Base-by-base conservation (phyloP, 1,140 invertebrate species). In the Holcopasites calliopsidis region DNA sequence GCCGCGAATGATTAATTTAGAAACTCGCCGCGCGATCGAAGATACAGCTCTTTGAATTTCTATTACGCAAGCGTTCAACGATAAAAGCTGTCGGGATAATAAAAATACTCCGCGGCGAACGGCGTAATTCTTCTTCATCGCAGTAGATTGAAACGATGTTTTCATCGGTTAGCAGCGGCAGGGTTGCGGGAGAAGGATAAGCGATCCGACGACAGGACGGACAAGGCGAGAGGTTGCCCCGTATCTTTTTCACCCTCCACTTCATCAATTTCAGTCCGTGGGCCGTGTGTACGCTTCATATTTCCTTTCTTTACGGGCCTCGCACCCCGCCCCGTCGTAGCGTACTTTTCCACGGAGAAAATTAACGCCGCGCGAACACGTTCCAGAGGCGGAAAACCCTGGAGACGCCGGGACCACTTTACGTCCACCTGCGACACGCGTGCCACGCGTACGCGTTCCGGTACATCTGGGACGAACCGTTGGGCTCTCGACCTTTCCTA, bases 301-400 rank as follows among this genome's bases (percentile, higher is more conserved):
- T 76, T 52, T 76, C 26, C 42, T 68, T 54, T 62, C n/a, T 38
- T 64, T 69, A 28, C 52, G 21, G 11, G 23, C n/a, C 21, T 40
- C 23, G n/a, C 42, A 8, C 11, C 38, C 40, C 26, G 35, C 18
- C 38, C 5, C 40, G 23, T 26, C 40, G 60, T 75, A 83, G 68
- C 64, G 60, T 49, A 79, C 72, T 72, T 83, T 73, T 61, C 65
- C 58, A 38, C 49, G 35, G n/a, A 52, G 58, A 73, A 61, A 83
- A 83, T 83, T 83, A 83, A 76, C 68, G 77, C 73, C 62, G 64
- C 28, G 61, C 40, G 57, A 69, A 79, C 77, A 79, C 50, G 77
- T 79, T 83, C 44, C 72, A 82, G 76, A 49, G 31, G 35, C 3
- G 8, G 26, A 54, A 58, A 62, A 58, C 42, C 10, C 8, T 16